phyloP scores from a whole-genome alignment of 2,888 invertebrate genomes.

The Hypolimnas misippus region DNA sequence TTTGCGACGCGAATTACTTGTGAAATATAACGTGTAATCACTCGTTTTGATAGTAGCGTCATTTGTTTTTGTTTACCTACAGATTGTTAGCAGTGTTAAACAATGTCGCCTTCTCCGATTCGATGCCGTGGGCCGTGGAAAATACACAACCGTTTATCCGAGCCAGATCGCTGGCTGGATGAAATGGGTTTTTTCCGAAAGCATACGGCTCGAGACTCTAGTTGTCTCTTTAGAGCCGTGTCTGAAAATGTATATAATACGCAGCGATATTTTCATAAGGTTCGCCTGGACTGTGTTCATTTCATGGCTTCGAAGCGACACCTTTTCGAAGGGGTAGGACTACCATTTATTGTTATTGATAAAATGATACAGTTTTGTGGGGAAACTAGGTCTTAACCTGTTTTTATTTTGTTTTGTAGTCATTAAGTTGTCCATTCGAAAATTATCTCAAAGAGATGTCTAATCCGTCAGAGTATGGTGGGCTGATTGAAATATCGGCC shows the following conservation, averaged over 20 bases:
- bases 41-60: constrained; percentile 55
- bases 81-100: constrained; percentile 69
- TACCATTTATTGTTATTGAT: constrained; percentile 43
- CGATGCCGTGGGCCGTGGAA: constrained; percentile 79
- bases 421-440: constrained; percentile 85
- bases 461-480: constrained; percentile 88
- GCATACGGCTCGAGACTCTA: constrained; percentile 94
- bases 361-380: constrained; percentile 5
- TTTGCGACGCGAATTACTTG: constrained; percentile 12
- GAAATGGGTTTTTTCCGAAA: constrained; percentile 92
- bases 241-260: constrained; percentile 91
- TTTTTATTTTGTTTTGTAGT: constrained; percentile 79
- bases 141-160: constrained; percentile 76
- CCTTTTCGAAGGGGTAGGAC: constrained; percentile 85
- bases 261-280: constrained; percentile 89
- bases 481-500: constrained; percentile 87
- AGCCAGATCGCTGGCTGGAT: constrained; percentile 90
- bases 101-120: constrained; percentile 77
- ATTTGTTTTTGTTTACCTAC: constrained; percentile 82
- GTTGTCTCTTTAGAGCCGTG: constrained; percentile 94
- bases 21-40: constrained; percentile 18
- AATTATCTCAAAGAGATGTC: constrained; percentile 88
- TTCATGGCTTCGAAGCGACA: constrained; percentile 87
- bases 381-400: constrained; percentile 22
- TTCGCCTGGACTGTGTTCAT: constrained; percentile 89